phyloP scores from a whole-genome alignment of 1,140 invertebrate genomes.

The Acromyrmex echinatior region DNA sequence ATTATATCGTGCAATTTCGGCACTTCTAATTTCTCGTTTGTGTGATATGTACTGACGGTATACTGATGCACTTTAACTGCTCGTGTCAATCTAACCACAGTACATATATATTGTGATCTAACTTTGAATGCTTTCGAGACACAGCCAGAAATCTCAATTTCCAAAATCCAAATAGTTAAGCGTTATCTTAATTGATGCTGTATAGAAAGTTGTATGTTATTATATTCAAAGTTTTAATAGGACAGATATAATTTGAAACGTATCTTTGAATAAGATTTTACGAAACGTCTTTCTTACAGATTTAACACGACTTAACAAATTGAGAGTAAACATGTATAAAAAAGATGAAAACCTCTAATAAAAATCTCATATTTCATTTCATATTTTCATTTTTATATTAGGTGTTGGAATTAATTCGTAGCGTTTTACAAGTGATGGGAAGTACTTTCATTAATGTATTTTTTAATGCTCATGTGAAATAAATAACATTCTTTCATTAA shows the following conservation, averaged over 20 bases:
- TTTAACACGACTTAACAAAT: not conserved
- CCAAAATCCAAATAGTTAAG: not conserved
- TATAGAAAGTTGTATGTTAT: not conserved
- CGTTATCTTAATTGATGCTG: not conserved
- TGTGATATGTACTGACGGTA: not conserved
- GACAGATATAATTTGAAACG: not conserved
- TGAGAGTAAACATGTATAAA: not conserved
- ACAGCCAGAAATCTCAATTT: conserved; percentile 27
- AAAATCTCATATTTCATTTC: too few species aligned
- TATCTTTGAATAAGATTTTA: not conserved
- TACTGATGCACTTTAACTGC: not conserved
- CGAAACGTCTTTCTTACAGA: not conserved
- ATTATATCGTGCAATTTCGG: not conserved
- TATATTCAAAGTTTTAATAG: not conserved
- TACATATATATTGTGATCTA: not conserved
- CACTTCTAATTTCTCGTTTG: not conserved
- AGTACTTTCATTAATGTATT: too few species aligned
- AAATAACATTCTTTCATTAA: too few species aligned
- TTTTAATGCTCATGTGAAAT: too few species aligned
- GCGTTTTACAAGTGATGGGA: too few species aligned
- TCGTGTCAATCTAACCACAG: too few species aligned
- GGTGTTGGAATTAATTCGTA: too few species aligned
- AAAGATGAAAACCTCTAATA: not conserved
- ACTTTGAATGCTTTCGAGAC: conserved; percentile 17
- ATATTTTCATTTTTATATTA: too few species aligned